Conservation (phyloP, 2,113 vertebrate species). For the Neolamprologus cancellatus region DNA sequence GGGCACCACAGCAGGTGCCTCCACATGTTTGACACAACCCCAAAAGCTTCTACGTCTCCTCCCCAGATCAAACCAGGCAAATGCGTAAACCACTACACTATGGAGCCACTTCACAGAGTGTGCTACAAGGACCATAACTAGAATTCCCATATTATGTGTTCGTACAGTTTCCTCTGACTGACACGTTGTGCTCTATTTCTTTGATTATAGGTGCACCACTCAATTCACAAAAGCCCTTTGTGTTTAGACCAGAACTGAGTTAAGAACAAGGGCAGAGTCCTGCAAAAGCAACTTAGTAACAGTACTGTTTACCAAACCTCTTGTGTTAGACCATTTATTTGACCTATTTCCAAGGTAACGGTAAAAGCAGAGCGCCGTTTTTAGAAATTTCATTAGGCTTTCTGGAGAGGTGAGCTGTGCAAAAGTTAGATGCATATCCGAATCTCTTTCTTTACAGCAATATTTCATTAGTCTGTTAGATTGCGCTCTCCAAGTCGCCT, state of each 20-base stretch:
- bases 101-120: background rate
- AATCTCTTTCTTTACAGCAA: background rate
- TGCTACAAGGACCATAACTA: background rate
- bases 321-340: background rate
- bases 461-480: background rate
- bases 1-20: background rate
- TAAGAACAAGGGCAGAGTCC: fast-evolving
- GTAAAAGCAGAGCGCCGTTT: background rate
- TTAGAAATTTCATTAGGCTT: background rate
- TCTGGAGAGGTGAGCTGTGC: fast-evolving
- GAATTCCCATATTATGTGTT: background rate
- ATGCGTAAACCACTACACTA: background rate
- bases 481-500: background rate
- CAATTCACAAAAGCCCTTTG: background rate
- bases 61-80: background rate
- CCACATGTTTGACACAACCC: background rate
- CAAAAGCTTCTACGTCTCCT: background rate
- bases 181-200: background rate
- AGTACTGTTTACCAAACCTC: background rate
- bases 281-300: background rate
- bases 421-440: background rate
- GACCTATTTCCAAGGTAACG: background rate
- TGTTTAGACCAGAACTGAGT: background rate
- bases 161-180: background rate
- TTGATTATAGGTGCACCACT: background rate